These are phyloP conservation scores for Ondatra zibethicus DNA, from an alignment of 2,113 vertebrate genomes.

Conservation along the genomic window DNA sequence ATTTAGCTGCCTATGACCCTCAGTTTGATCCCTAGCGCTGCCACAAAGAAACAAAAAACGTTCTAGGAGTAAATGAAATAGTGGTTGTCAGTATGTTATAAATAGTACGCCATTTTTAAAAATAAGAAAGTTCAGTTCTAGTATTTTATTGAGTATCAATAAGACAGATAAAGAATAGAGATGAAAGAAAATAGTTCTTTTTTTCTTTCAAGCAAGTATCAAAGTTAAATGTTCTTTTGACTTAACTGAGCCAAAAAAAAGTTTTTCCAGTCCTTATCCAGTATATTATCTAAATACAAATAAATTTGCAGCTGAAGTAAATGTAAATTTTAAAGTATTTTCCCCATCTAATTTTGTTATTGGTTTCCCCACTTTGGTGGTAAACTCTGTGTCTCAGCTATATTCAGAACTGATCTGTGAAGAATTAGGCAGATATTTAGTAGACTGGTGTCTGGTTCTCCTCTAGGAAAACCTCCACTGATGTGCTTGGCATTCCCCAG, in stretches of 20 bases:
- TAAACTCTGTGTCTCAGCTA: neutral
- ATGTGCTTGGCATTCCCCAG: neutral
- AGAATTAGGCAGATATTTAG: neutral
- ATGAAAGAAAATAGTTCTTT: neutral
- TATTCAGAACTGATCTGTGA: constrained; percentile 51
- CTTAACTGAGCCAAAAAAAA: constrained; percentile 89
- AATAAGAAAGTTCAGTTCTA: constrained; percentile 45
- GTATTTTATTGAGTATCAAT: neutral
- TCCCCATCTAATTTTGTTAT: constrained; percentile 43
- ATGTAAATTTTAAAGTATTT: neutral
- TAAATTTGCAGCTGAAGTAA: constrained; percentile 39
- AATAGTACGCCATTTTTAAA: neutral
- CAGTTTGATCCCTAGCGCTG: neutral
- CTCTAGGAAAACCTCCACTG: neutral
- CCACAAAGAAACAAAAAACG: neutral
- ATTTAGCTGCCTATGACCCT: neutral
- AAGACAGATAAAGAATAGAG: neutral
- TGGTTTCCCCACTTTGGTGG: constrained; percentile 11
- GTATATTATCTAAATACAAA: constrained; percentile 93
- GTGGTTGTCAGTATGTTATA: neutral
- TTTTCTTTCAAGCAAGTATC: neutral
- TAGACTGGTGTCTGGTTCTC: neutral
- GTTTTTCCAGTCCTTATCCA: constrained; percentile 93
- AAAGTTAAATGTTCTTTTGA: constrained; percentile 90
- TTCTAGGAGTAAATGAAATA: neutral